Evolutionary conservation across 2,797 vertebrate species (phyloP).

Genomic region (Acropternis orthonyx): DNA sequence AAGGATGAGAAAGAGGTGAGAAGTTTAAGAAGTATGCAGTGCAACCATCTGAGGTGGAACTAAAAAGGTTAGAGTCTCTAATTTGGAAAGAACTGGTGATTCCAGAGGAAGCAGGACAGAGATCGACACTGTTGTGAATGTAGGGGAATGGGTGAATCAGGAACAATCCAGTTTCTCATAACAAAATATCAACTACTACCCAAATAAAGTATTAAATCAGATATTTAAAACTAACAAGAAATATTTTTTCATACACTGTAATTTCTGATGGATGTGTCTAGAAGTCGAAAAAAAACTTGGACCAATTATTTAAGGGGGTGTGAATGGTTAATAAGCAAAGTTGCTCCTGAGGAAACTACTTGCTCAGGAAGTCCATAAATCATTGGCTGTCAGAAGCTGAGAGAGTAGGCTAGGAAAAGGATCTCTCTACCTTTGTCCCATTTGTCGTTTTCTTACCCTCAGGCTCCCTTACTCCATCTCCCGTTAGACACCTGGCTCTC

Average conservation of each 20-base stretch:
- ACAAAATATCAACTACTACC: neutral
- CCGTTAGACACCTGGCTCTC: neutral
- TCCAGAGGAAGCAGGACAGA: neutral
- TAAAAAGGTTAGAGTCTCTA: neutral
- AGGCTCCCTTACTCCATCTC: neutral
- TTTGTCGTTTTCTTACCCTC: neutral
- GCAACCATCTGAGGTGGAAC: neutral
- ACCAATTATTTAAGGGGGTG: neutral
- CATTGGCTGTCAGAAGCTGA: neutral
- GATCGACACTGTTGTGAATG: fast-evolving
- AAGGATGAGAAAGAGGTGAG: neutral
- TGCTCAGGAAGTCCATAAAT: neutral
- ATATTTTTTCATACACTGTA: neutral
- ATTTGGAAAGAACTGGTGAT: neutral
- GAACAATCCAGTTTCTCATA: neutral
- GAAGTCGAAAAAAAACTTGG: neutral
- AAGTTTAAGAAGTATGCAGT: neutral
- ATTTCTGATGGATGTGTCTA: neutral
- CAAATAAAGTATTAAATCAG: neutral
- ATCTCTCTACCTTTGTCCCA: neutral
- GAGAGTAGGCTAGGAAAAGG: neutral
- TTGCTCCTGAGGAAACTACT: neutral
- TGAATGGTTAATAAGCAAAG: neutral
- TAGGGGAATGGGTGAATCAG: neutral
- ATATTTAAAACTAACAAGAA: neutral